Percentiles rank a stretch among this genome's conserved stretches.
These are phyloP conservation scores for Ridgeia piscesae DNA, from an alignment of 1,140 invertebrate species.

Conservation along the genomic window DNA sequence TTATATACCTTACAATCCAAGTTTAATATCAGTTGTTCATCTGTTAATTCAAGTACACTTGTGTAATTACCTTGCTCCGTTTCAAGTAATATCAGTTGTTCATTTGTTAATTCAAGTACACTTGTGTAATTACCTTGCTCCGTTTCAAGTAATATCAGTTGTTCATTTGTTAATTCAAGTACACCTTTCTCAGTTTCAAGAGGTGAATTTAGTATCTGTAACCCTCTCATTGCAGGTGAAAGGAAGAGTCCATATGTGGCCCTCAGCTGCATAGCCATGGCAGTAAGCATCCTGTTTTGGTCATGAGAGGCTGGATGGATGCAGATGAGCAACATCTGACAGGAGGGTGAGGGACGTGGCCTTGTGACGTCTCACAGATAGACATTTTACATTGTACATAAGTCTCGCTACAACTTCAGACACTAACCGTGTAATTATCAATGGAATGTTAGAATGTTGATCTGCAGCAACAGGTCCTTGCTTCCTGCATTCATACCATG, in stretches of 20 bases:
- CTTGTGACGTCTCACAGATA: background rate
- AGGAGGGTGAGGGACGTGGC: background rate
- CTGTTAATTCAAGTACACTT: too few species aligned
- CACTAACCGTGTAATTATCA: background rate
- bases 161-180: too few species aligned
- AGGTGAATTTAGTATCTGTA: background rate
- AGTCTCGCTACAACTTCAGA: background rate
- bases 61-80: too few species aligned
- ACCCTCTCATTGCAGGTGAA: constrained; percentile 67
- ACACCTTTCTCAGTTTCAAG: too few species aligned
- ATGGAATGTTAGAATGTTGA: background rate
- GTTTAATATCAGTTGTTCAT: too few species aligned
- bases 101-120: too few species aligned
- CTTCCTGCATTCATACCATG: background rate
- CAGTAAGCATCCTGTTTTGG: constrained; percentile 65
- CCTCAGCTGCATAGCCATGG: constrained; percentile 87
- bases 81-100: too few species aligned
- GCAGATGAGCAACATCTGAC: background rate
- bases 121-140: too few species aligned
- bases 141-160: too few species aligned
- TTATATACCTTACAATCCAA: too few species aligned
- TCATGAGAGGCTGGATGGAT: constrained; percentile 17
- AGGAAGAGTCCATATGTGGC: constrained; percentile 95
- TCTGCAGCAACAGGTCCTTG: background rate
- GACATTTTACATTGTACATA: background rate